These are phyloP conservation scores for Phoeniculus purpureus DNA, from an alignment of 2,797 vertebrate species.

Conservation along the genomic window DNA sequence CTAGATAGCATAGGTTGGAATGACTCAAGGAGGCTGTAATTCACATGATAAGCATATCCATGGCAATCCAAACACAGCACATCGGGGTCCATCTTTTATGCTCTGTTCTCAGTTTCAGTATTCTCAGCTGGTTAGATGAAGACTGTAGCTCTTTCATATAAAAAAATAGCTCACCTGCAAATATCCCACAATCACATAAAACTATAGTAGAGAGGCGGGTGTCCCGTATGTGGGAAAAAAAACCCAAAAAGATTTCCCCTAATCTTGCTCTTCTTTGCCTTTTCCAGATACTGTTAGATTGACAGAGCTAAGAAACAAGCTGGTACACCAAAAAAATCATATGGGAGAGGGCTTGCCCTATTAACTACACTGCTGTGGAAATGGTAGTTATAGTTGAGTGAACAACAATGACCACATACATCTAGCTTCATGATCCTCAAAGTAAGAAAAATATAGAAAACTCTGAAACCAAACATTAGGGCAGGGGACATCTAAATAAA, in stretches of 20 bases:
- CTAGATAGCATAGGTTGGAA: not conserved
- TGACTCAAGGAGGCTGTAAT: not conserved
- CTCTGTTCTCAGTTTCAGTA: not conserved
- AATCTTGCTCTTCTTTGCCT: not conserved
- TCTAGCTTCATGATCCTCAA: not conserved
- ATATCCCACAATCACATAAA: not conserved
- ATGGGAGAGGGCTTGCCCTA: not conserved
- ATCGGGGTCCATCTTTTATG: accelerated
- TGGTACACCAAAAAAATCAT: not conserved
- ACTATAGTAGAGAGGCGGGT: accelerated
- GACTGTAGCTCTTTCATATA: not conserved
- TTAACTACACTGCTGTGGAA: not conserved
- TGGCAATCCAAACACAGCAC: accelerated
- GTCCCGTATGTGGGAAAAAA: no score
- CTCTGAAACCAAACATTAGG: not conserved
- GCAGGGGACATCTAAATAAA: not conserved
- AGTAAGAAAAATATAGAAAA: not conserved
- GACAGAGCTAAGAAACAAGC: not conserved
- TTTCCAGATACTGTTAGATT: not conserved
- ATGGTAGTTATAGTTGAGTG: not conserved
- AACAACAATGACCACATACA: not conserved
- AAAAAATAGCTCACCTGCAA: not conserved
- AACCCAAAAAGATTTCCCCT: not conserved
- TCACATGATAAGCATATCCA: not conserved
- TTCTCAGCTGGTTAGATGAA: not conserved